Conservation (phyloP, 2,797 vertebrate species). For the Pangasius mekongensis region DNA sequence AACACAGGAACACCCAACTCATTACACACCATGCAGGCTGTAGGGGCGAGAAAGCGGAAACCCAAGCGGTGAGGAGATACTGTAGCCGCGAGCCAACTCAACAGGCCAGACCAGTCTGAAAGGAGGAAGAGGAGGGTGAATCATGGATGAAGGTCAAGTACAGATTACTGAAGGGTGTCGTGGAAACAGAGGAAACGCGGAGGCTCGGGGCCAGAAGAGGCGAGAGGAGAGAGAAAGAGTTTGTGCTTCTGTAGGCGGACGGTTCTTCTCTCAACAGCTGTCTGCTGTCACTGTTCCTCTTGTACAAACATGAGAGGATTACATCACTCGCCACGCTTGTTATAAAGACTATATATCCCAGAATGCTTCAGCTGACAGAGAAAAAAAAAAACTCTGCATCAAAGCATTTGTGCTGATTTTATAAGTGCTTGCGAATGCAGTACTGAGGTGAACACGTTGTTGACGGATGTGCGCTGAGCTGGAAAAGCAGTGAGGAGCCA, state of each 20-base stretch:
- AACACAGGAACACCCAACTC: background rate
- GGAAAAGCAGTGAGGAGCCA: background rate
- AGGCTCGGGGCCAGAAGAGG: constrained; percentile 75
- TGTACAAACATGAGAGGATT: constrained; percentile 35
- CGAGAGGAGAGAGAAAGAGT: constrained; percentile 57
- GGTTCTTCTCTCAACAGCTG: constrained; percentile 39
- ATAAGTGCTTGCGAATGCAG: background rate
- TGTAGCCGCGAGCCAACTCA: constrained; percentile 25
- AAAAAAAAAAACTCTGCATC: background rate
- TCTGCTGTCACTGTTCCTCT: constrained; percentile 19
- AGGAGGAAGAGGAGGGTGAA: constrained; percentile 71
- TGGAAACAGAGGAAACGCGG: constrained; percentile 74
- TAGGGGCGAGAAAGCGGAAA: constrained; percentile 15
- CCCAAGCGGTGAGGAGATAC: constrained; percentile 5
- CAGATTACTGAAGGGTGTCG: constrained; percentile 76
- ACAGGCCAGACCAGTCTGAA: constrained; percentile 53
- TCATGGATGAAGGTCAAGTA: constrained; percentile 76
- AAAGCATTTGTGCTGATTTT: background rate
- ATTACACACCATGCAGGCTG: background rate
- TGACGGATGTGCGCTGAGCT: background rate
- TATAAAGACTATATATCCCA: constrained; percentile 45
- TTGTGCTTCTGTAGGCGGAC: constrained; percentile 54
- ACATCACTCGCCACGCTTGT: constrained; percentile 59
- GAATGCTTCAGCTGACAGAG: background rate
- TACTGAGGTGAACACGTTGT: background rate